Evolutionary conservation across 1,140 invertebrate species (phyloP).

Genomic region (Eulimnadia texana): DNA sequence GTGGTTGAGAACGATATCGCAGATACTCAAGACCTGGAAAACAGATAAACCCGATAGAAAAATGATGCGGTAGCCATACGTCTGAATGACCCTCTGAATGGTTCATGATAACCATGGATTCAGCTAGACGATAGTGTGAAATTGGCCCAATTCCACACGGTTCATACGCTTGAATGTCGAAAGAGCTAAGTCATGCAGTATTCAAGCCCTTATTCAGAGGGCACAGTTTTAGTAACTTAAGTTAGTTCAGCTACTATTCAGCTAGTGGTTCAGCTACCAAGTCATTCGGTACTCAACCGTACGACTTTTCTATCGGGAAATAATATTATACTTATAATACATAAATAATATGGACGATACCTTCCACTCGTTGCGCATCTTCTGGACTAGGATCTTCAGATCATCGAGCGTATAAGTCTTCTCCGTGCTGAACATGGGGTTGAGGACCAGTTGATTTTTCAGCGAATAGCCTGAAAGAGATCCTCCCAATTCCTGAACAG

Average conservation of each 20-base stretch:
- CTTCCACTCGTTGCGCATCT: conserved; percentile 78
- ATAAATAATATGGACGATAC: conserved; percentile 32
- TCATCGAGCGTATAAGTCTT: conserved; percentile 50
- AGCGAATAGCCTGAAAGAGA: conserved; percentile 87
- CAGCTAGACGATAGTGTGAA: no score
- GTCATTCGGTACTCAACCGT: no score
- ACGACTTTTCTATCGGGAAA: no score
- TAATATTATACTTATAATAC: neutral
- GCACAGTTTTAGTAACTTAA: neutral
- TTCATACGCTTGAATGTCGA: no score
- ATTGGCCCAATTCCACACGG: no score
- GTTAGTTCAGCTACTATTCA: neutral
- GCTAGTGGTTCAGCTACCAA: no score
- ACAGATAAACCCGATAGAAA: no score
- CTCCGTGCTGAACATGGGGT: conserved; percentile 45
- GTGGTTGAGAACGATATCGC: conserved; percentile 95
- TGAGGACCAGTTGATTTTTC: conserved; percentile 70
- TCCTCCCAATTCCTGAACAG: conserved; percentile 80
- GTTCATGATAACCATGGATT: no score
- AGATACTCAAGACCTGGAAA: conserved; percentile 67
- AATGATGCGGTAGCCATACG: no score
- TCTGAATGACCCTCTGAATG: no score
- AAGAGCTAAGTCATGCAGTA: no score
- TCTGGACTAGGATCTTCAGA: conserved; percentile 55
- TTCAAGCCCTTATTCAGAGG: no score